Evolutionary conservation across 1,140 invertebrate genomes (phyloP).

Genomic region (Psilanteris sp.): DNA sequence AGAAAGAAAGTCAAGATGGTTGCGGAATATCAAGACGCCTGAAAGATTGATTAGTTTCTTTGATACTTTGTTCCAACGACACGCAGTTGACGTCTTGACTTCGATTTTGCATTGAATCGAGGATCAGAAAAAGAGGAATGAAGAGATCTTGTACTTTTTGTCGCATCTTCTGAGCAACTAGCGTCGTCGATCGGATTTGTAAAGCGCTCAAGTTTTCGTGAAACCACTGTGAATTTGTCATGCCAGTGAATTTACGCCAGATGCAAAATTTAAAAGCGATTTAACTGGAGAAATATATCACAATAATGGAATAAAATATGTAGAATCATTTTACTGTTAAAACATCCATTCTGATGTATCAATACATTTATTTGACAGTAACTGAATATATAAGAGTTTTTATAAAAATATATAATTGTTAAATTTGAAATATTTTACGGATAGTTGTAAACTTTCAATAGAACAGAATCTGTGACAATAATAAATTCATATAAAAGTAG

Average conservation of each 20-base stretch:
- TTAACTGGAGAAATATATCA: conserved; percentile 30
- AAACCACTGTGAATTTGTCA: conserved; percentile 62
- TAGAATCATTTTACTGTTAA: too few species aligned
- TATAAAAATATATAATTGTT: too few species aligned
- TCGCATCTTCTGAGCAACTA: conserved; percentile 40
- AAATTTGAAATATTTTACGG: too few species aligned
- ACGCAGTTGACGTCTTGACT: conserved; percentile 48
- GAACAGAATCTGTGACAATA: too few species aligned
- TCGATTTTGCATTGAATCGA: conserved; percentile 58
- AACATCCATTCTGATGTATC: background rate
- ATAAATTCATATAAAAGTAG: too few species aligned
- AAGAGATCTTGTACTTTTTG: conserved; percentile 54
- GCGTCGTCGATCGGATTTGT: conserved; percentile 59
- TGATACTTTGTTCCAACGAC: conserved; percentile 57
- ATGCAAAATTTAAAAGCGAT: conserved; percentile 62
- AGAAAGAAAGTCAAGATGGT: conserved; percentile 40
- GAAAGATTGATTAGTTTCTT: conserved; percentile 62
- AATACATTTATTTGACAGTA: too few species aligned
- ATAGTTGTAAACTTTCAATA: too few species aligned
- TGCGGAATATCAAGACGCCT: conserved; percentile 44
- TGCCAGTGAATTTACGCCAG: conserved; percentile 51
- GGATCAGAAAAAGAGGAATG: conserved; percentile 40
- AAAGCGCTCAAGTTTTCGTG: conserved; percentile 52
- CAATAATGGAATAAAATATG: conserved; percentile 26
- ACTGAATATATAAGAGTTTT: too few species aligned